Evolutionary conservation across 2,888 invertebrate genomes (phyloP).

Genomic region (Furcula furcula): DNA sequence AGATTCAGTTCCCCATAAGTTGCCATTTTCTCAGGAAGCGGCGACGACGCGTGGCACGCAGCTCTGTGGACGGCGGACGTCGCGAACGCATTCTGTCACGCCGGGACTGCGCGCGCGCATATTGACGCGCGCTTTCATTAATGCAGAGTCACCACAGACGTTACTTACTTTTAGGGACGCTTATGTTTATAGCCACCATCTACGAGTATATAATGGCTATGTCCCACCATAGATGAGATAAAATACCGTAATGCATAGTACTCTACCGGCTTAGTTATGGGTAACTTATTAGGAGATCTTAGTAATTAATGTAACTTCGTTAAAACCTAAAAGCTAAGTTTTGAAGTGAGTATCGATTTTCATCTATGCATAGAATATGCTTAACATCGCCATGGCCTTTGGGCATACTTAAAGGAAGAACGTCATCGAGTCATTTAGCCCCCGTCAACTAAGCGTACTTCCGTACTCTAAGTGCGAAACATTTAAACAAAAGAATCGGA

Average conservation of each 20-base stretch:
- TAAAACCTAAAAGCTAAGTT: slow-evolving; percentile 34
- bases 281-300: slow-evolving; percentile 14
- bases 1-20: slow-evolving; percentile 78
- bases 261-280: slow-evolving; percentile 32
- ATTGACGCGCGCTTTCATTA: slow-evolving; percentile 70
- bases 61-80: slow-evolving; percentile 24
- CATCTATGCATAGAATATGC: slow-evolving; percentile 46
- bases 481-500: slow-evolving; percentile 69
- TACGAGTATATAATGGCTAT: slow-evolving; percentile 43
- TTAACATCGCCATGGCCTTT: slow-evolving; percentile 55
- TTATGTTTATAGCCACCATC: slow-evolving; percentile 51
- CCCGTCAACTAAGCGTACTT: slow-evolving; percentile 74
- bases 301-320: slow-evolving; percentile 12
- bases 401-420: slow-evolving; percentile 53
- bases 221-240: slow-evolving; percentile 38
- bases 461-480: slow-evolving; percentile 63
- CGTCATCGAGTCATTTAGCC: slow-evolving; percentile 69
- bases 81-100: slow-evolving; percentile 74
- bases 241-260: slow-evolving; percentile 34
- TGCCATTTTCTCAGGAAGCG: slow-evolving; percentile 79
- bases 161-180: slow-evolving; percentile 50
- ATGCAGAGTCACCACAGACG: slow-evolving; percentile 56
- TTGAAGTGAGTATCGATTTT: slow-evolving; percentile 52
- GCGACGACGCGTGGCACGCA: slow-evolving; percentile 43
- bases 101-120: slow-evolving; percentile 67